phyloP scores from a whole-genome alignment of 1,140 invertebrate genomes.

The Philaenus spumarius region DNA sequence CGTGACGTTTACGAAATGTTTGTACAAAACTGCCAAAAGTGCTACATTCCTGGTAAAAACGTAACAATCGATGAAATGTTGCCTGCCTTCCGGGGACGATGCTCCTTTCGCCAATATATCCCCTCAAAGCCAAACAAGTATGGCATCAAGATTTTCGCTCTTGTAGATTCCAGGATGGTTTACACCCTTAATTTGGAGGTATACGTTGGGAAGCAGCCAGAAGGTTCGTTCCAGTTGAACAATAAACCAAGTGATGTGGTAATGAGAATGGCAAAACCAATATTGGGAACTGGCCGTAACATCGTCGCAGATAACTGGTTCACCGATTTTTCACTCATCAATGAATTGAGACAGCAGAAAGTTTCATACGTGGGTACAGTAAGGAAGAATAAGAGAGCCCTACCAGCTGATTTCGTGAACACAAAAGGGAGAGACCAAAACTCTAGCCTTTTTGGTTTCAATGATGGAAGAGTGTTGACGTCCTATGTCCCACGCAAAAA shows the following conservation, averaged over 20 bases:
- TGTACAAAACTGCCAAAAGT: slow-evolving; percentile 24
- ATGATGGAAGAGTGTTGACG: slow-evolving; percentile 25
- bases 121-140: slow-evolving; percentile 29
- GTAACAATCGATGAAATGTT: slow-evolving; percentile 40
- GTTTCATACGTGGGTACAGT: not conserved
- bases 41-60: slow-evolving; percentile 30
- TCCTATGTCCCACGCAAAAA: slow-evolving; percentile 33
- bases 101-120: slow-evolving; percentile 33
- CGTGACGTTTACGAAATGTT: slow-evolving; percentile 33
- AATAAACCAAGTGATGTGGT: slow-evolving; percentile 30
- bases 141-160: slow-evolving; percentile 31
- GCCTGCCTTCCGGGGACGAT: slow-evolving; percentile 35
- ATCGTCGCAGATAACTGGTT: slow-evolving; percentile 31
- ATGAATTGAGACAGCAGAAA: not conserved
- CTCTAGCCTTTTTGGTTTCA: slow-evolving; percentile 28
- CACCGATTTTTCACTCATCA: not conserved
- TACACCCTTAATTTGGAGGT: slow-evolving; percentile 34
- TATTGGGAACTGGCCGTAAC: slow-evolving; percentile 24
- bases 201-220: slow-evolving; percentile 35
- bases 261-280: slow-evolving; percentile 20
- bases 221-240: slow-evolving; percentile 29
- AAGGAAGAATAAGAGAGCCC: not conserved
- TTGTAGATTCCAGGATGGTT: slow-evolving; percentile 30
- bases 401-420: not conserved
- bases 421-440: not conserved